Percentiles rank a stretch among this genome's conserved stretches.
phyloP scores from a whole-genome alignment of 2,888 invertebrate species.

The Idaea dimidiata region DNA sequence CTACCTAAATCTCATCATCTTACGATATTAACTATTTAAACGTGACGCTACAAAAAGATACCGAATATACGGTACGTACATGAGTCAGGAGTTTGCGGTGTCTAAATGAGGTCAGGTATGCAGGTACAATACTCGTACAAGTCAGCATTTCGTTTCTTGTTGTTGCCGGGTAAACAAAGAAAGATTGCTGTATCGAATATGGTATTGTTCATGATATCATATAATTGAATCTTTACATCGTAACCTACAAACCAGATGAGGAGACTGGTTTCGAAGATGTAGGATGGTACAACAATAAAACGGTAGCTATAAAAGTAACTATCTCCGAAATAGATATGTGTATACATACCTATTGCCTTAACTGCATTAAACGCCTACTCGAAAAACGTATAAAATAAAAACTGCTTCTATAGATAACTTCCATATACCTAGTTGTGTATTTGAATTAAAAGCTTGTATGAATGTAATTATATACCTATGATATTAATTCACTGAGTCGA shows the following conservation, averaged over 20 bases:
- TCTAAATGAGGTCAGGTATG: slow-evolving; percentile 5
- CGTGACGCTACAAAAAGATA: neutral
- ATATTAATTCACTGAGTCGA: neutral
- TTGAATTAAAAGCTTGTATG: too few relatives aligned
- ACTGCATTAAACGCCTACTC: neutral
- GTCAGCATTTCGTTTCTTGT: slow-evolving; percentile 55
- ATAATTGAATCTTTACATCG: slow-evolving; percentile 69
- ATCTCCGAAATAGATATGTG: neutral
- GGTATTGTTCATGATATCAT: slow-evolving; percentile 70
- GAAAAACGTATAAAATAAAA: neutral
- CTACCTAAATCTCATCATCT: neutral
- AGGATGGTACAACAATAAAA: neutral
- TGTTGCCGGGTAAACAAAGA: slow-evolving; percentile 62
- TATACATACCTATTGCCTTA: neutral
- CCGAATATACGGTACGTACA: neutral
- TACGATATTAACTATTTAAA: neutral
- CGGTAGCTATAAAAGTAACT: slow-evolving; percentile 5
- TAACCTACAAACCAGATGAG: slow-evolving; percentile 50
- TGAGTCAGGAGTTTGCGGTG: slow-evolving; percentile 5
- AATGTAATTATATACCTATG: neutral
- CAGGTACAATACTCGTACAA: slow-evolving; percentile 16
- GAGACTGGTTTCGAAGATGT: slow-evolving; percentile 33
- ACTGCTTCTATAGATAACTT: neutral
- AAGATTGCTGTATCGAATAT: slow-evolving; percentile 58
- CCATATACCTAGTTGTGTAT: too few relatives aligned